Conservation (phyloP, 92 coral and sea anemone genomes). For the Palythoa caribaeorum region DNA sequence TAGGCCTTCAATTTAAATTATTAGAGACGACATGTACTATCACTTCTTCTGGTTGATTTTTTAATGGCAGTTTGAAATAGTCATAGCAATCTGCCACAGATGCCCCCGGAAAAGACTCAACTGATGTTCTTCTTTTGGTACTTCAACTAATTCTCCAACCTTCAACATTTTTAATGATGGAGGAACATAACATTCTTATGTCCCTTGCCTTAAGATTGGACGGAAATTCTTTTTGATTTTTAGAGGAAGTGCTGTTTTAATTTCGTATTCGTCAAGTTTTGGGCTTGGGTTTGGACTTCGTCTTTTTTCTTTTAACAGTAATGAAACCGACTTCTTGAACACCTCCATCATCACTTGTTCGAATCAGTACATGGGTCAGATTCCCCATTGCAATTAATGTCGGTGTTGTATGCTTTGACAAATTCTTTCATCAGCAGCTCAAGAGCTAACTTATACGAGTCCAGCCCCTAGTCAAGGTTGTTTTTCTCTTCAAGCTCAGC, state of each 20-base stretch:
- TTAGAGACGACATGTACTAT: slow-evolving; percentile 44
- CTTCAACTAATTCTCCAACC: slow-evolving; percentile 33
- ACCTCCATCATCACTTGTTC: not conserved
- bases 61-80: slow-evolving; percentile 30
- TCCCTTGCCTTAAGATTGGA: slow-evolving; percentile 18
- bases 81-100: slow-evolving; percentile 36
- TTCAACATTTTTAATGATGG: slow-evolving; percentile 28
- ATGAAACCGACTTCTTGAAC: not conserved
- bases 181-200: slow-evolving; percentile 1
- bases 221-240: not conserved
- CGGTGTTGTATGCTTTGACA: slow-evolving; percentile 17
- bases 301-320: slow-evolving; percentile 12
- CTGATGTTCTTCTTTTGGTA: slow-evolving; percentile 28
- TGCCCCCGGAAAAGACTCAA: slow-evolving; percentile 46
- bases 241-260: not conserved
- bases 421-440: slow-evolving; percentile 33
- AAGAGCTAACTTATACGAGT: slow-evolving; percentile 23
- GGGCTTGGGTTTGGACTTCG: slow-evolving; percentile 24
- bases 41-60: slow-evolving; percentile 20
- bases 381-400: not conserved
- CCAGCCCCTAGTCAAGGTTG: slow-evolving; percentile 10
- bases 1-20: slow-evolving; percentile 35
- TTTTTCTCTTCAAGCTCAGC: slow-evolving; percentile 20
- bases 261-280: slow-evolving; percentile 14
- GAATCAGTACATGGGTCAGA: not conserved